Evolutionary conservation across 2,888 invertebrate genomes (phyloP).

Genomic region (Rhorus exstirpatorius): DNA sequence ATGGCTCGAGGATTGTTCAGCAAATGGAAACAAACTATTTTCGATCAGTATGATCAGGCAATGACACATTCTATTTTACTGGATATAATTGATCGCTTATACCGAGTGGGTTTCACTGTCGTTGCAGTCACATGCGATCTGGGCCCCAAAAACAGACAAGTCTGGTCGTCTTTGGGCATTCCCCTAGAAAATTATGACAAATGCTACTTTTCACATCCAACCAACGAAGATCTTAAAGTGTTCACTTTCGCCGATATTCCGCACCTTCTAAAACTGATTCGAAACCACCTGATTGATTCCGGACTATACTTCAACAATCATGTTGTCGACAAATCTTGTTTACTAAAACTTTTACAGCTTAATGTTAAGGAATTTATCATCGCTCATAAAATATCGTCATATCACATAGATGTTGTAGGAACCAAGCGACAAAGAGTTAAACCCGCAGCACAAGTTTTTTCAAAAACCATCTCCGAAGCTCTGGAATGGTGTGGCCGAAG

Average conservation of each 20-base stretch:
- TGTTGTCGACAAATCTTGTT: slow-evolving; percentile 48
- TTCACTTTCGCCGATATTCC: slow-evolving; percentile 51
- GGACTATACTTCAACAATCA: slow-evolving; percentile 59
- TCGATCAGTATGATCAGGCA: slow-evolving; percentile 60
- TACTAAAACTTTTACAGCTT: slow-evolving; percentile 60
- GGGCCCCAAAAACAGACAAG: background rate
- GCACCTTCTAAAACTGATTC: slow-evolving; percentile 20
- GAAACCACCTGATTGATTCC: slow-evolving; percentile 42
- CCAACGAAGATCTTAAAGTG: slow-evolving; percentile 33
- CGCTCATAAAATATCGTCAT: slow-evolving; percentile 68
- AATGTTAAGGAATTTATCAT: slow-evolving; percentile 68
- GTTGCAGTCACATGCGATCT: slow-evolving; percentile 63
- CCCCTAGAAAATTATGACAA: no score
- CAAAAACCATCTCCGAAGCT: slow-evolving; percentile 68
- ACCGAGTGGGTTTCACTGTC: slow-evolving; percentile 62
- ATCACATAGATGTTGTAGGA: slow-evolving; percentile 72
- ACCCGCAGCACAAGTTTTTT: slow-evolving; percentile 69
- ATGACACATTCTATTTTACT: slow-evolving; percentile 62
- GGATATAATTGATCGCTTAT: slow-evolving; percentile 57
- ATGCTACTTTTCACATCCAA: slow-evolving; percentile 37
- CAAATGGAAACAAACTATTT: slow-evolving; percentile 71
- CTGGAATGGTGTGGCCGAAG: slow-evolving; percentile 61
- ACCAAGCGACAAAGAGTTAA: slow-evolving; percentile 72
- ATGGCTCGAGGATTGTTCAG: slow-evolving; percentile 64
- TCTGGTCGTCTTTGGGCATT: slow-evolving; percentile 13